phyloP scores from a whole-genome alignment of 2,113 vertebrate genomes.

The Ranitomeya variabilis region DNA sequence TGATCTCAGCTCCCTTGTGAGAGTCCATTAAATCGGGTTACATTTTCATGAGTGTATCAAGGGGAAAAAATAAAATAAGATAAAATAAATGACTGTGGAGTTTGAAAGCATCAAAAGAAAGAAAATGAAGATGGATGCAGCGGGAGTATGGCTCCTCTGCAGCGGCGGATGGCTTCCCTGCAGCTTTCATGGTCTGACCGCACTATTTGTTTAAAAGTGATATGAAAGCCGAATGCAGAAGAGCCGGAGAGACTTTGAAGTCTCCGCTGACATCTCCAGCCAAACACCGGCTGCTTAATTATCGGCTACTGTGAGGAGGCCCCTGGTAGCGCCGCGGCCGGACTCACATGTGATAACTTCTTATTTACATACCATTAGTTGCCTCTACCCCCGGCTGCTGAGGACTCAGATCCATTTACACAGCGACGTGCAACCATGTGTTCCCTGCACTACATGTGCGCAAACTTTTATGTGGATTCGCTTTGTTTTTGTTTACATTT shows the following conservation, averaged over 20 bases:
- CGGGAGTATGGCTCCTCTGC: too few species aligned
- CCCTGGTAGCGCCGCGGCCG: neutral
- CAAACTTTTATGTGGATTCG: too few species aligned
- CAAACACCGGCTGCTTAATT: neutral
- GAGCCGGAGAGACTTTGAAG: constrained; percentile 60
- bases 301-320: neutral
- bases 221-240: constrained; percentile 56
- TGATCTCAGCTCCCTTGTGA: neutral
- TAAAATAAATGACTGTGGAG: neutral
- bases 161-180: constrained; percentile 59
- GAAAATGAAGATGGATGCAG: constrained; percentile 20
- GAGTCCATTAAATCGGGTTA: neutral
- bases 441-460: neutral
- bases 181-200: constrained; percentile 59
- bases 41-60: neutral
- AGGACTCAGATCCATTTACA: constrained; percentile 8
- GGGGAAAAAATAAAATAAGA: neutral
- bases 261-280: constrained; percentile 64
- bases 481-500: too few species aligned
- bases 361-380: constrained; percentile 6
- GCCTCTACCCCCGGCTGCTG: neutral
- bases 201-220: constrained; percentile 66
- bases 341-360: neutral
- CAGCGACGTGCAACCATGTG: neutral
- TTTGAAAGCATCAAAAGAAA: neutral